Evolutionary conservation across 2,797 vertebrate genomes (phyloP).

Genomic region (Schizothorax lantsangensis): DNA sequence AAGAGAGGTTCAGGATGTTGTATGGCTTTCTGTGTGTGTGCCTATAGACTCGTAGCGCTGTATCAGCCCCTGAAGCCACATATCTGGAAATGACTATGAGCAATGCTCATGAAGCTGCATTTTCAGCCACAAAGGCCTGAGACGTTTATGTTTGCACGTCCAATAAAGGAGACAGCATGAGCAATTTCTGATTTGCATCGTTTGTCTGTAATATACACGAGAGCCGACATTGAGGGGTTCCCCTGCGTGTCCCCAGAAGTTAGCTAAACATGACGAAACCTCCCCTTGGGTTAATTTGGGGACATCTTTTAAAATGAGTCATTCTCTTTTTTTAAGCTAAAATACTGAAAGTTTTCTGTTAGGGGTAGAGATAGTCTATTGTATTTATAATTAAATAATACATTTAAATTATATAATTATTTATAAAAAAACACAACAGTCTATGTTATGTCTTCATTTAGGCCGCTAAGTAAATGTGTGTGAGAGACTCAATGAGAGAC

Average conservation of each 20-base stretch:
- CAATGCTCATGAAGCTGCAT: not conserved
- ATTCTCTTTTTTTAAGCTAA: not conserved
- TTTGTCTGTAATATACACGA: not conserved
- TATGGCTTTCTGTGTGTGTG: not conserved
- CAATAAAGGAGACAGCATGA: not conserved
- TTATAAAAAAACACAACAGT: not conserved
- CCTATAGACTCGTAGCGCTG: not conserved
- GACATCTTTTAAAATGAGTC: not conserved
- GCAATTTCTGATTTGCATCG: not conserved
- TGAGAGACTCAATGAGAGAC: not conserved
- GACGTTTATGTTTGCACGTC: not conserved
- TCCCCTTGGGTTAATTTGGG: not conserved
- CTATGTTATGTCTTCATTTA: not conserved
- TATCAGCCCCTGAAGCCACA: not conserved
- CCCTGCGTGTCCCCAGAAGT: not conserved
- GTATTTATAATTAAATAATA: not conserved
- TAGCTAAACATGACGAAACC: not conserved
- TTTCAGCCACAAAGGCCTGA: not conserved
- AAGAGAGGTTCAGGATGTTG: not conserved
- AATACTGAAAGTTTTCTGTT: not conserved
- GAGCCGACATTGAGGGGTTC: not conserved
- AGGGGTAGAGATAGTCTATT: not conserved
- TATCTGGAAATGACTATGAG: constrained; percentile 1
- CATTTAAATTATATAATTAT: not conserved
- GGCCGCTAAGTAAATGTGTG: not conserved